These are phyloP conservation scores for Manis javanica DNA, from an alignment of 2,797 vertebrate genomes.

Conservation along the genomic window DNA sequence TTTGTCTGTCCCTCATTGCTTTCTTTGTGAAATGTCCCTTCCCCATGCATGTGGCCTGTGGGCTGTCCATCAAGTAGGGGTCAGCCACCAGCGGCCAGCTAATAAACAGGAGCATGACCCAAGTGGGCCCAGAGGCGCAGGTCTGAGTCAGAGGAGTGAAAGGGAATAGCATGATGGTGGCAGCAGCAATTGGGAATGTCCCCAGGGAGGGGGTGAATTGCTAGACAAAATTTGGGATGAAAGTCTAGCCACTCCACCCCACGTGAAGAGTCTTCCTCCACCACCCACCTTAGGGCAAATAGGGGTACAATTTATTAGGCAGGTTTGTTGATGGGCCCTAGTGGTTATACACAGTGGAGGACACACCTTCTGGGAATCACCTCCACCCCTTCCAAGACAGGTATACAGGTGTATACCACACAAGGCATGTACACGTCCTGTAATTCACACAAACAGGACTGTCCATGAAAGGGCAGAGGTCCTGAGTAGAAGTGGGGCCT, in stretches of 20 bases:
- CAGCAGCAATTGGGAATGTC: fast-evolving
- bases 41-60: not conserved
- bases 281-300: not conserved
- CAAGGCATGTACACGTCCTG: fast-evolving
- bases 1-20: not conserved
- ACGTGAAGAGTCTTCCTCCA: not conserved
- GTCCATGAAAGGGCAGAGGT: not conserved
- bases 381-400: not conserved
- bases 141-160: not conserved
- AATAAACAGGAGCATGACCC: not conserved
- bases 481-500: not conserved
- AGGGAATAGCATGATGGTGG: not conserved
- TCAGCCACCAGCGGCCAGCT: not conserved
- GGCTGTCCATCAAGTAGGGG: not conserved
- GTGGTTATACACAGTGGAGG: fast-evolving
- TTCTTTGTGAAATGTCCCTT: not conserved
- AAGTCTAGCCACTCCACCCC: not conserved
- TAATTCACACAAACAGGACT: not conserved
- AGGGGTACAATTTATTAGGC: not conserved
- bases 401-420: not conserved
- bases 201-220: not conserved
- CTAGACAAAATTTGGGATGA: not conserved
- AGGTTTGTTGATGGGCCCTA: not conserved
- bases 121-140: not conserved
- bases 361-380: not conserved